Conservation (phyloP, 2,113 vertebrate genomes). For the Oreotrochilus melanogaster region DNA sequence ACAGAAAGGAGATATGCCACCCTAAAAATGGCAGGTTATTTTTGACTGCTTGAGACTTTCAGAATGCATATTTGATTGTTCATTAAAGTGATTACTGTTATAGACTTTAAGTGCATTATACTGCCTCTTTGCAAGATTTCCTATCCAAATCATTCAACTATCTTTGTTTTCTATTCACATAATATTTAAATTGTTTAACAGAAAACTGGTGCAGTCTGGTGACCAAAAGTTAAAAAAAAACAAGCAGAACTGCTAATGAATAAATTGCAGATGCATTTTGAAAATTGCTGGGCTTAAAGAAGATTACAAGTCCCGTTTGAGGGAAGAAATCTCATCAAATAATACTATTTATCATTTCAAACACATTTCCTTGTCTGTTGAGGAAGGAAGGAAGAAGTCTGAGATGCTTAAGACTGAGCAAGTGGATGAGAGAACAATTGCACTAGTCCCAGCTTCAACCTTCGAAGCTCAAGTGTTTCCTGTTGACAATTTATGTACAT, state of each 20-base stretch:
- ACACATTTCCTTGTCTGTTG: not conserved
- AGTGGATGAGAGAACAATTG: not conserved
- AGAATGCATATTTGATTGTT: constrained; percentile 51
- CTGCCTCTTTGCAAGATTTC: not conserved
- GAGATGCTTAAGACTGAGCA: not conserved
- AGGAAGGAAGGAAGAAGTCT: not conserved
- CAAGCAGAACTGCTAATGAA: constrained; percentile 15
- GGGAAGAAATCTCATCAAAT: not conserved
- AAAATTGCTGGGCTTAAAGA: constrained; percentile 17
- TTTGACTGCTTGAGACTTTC: not conserved
- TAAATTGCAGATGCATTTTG: not conserved
- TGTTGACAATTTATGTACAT: not conserved
- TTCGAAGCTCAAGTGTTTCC: not conserved
- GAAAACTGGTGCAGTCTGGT: not conserved
- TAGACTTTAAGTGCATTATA: not conserved
- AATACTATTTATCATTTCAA: constrained; percentile 2
- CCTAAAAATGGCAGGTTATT: not conserved
- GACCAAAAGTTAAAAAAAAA: not conserved
- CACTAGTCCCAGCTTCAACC: not conserved
- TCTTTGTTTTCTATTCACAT: not conserved
- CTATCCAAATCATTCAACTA: not conserved
- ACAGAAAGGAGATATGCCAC: constrained; percentile 51
- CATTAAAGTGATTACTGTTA: constrained; percentile 47
- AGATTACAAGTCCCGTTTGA: not conserved
- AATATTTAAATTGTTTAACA: not conserved